Evolutionary conservation across 2,113 vertebrate species (phyloP), one percentile per base, ranked within the genome.

Genomic region (Salvelinus alpinus): DNA sequence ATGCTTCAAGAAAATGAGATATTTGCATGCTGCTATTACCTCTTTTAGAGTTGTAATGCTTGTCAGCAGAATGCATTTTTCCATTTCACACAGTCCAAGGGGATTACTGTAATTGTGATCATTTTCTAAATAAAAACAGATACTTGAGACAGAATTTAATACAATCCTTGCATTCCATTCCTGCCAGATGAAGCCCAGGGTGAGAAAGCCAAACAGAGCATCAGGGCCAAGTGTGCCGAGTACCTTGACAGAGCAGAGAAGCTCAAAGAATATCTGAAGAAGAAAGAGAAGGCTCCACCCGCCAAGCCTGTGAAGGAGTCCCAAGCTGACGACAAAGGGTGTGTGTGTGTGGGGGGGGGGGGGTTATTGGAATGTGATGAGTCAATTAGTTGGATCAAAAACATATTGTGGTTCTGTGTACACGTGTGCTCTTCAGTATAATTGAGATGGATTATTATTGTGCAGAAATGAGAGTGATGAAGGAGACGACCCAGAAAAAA

Each of bases 241-340:
- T 99, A 99, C 82, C 87, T 99, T 89, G 97, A 98, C 83, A 94
- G 98, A 91, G 97, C 98, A 51, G 98, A 99, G 89, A 95, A 96
- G 80, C 89, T 99, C 74, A 99, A 99, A 79, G 96, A 97, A 22
- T 95, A 97, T 86, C 90, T 99, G 82, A 97, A 98, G 89, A 99
- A 96, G 83, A 97, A 84, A 80, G 96, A 96, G 78, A 98, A 95
- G 54, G 89, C 91, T 47, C 92, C 91, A 5, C 93, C 94, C 64
- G 81, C 90, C 5, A 99, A 99, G 85, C 97, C 96, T 20, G 95
- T 99, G 65, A 98, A 97, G 90, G 97, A 98, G 83, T 94, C 94
- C 0, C 93, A 93, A n/a, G 93, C 96, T 3, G 96, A 96, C 38
- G 96, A 96, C 84, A 99, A 99, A 92, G 97, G 96, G 98, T 99